Evolutionary conservation across 2,888 invertebrate species (phyloP).

Genomic region (Temnothorax unifasciatus): DNA sequence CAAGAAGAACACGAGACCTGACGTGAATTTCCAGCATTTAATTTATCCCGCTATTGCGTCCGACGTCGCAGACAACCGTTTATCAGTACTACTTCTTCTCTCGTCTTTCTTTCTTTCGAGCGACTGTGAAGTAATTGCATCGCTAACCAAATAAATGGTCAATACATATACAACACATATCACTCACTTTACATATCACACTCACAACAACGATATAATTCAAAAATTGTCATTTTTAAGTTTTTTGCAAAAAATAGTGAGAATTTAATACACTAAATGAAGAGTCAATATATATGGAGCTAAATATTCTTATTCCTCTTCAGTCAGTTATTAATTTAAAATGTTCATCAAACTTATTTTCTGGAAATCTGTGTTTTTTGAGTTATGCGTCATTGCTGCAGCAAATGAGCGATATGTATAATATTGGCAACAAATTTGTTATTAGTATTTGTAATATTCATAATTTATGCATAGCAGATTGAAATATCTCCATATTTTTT

Average conservation of each 20-base stretch:
- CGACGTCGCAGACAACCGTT: constrained; percentile 42
- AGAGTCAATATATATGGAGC: no score
- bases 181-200: neutral
- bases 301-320: no score
- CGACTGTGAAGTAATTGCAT: constrained; percentile 16
- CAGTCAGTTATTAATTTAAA: no score
- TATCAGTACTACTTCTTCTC: constrained; percentile 36
- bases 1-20: constrained; percentile 44
- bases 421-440: neutral
- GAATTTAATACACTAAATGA: neutral
- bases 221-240: neutral
- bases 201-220: neutral
- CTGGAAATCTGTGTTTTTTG: no score
- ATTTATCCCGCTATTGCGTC: constrained; percentile 47
- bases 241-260: neutral
- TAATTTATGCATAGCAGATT: neutral
- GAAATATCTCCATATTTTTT: neutral
- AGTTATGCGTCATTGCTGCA: no score
- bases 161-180: neutral
- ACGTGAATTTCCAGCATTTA: constrained; percentile 54
- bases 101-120: neutral
- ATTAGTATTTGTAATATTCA: neutral
- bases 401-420: no score
- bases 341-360: no score
- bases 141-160: constrained; percentile 17